Conservation (phyloP, 2,113 vertebrate species). For the Trinectes maculatus region DNA sequence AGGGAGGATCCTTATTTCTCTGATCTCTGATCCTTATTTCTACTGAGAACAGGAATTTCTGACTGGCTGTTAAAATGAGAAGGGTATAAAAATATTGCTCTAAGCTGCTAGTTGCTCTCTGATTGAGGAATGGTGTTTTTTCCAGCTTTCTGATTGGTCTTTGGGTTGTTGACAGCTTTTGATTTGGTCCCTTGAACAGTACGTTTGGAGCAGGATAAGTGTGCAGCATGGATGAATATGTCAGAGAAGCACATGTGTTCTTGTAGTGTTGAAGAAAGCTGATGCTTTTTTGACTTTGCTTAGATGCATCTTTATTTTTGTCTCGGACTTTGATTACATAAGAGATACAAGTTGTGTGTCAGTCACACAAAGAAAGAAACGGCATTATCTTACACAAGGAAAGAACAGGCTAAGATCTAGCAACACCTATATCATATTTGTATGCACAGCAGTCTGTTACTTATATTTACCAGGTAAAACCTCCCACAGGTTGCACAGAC, state of each 20-base stretch:
- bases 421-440: background rate
- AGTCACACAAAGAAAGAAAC: background rate
- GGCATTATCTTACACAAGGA: too few relatives aligned
- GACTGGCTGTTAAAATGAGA: slow-evolving; percentile 9
- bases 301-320: background rate
- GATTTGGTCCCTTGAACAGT: too few relatives aligned
- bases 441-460: too few relatives aligned
- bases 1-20: background rate
- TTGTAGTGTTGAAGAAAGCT: background rate
- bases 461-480: background rate
- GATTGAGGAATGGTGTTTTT: background rate
- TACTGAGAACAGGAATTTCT: slow-evolving; percentile 22
- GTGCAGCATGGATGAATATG: too few relatives aligned
- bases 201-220: too few relatives aligned
- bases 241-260: too few relatives aligned
- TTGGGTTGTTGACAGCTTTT: too few relatives aligned
- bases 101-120: background rate
- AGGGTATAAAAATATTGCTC: background rate
- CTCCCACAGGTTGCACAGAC: background rate
- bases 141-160: too few relatives aligned
- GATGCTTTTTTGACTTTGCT: background rate
- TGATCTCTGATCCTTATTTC: background rate
- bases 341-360: background rate
- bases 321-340: background rate
- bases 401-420: background rate